Evolutionary conservation across 2,113 vertebrate genomes (phyloP).

Genomic region (Erythrolamprus reginae): DNA sequence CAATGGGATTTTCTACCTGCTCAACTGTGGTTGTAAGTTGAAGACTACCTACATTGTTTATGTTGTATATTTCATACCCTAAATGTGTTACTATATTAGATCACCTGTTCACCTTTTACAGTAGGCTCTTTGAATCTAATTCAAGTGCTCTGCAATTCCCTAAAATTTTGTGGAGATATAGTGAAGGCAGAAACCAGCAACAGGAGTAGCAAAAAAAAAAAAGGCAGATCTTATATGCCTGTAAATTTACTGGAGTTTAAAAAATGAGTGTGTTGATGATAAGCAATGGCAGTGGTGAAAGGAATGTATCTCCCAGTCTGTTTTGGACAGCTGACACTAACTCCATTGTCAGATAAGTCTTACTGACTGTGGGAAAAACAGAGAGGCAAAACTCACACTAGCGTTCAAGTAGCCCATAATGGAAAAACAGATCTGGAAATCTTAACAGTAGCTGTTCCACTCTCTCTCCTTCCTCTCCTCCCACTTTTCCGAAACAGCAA

Average conservation of each 20-base stretch:
- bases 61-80: neutral
- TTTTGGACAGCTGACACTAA: conserved; percentile 64
- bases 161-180: conserved; percentile 23
- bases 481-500: conserved; percentile 18
- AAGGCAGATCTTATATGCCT: conserved; percentile 40
- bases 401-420: conserved; percentile 14
- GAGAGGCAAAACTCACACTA: conserved; percentile 58
- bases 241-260: conserved; percentile 52
- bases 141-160: conserved; percentile 7
- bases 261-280: conserved; percentile 46
- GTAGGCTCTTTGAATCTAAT: conserved; percentile 25
- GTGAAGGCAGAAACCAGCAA: conserved; percentile 20
- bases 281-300: conserved; percentile 55
- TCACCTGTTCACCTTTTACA: conserved; percentile 46
- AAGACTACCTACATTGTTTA: neutral
- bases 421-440: conserved; percentile 58
- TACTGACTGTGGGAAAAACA: conserved; percentile 58
- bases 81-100: too few relatives aligned
- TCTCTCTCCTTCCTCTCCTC: conserved; percentile 8
- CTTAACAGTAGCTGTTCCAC: conserved; percentile 52
- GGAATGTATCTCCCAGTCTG: conserved; percentile 63
- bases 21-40: neutral
- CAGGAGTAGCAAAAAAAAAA: neutral
- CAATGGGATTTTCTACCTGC: neutral
- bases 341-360: conserved; percentile 53